Evolutionary conservation across 2,797 vertebrate genomes (phyloP).

Genomic region (Sebastes oblongus): DNA sequence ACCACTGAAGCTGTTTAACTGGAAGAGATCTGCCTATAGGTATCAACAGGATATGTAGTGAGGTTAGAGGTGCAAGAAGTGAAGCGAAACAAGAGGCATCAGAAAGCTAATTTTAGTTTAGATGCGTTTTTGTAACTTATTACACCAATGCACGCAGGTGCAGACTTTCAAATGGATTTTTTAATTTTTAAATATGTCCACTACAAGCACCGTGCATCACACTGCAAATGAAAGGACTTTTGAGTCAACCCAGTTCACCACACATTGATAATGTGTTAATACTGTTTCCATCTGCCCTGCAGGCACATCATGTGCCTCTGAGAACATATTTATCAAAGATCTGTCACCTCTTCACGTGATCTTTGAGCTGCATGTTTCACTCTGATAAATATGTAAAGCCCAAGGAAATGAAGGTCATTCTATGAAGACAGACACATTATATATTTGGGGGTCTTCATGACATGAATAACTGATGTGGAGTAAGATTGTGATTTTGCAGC

Average conservation of each 20-base stretch:
- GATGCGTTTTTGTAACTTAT: not conserved
- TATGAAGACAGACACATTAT: no score
- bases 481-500: not conserved
- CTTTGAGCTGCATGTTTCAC: not conserved
- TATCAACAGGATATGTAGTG: not conserved
- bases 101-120: not conserved
- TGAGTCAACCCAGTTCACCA: not conserved
- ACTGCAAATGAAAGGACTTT: not conserved
- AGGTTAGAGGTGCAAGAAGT: not conserved
- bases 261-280: not conserved
- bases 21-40: not conserved
- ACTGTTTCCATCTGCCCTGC: not conserved
- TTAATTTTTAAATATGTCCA: no score
- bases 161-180: not conserved
- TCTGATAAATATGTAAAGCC: no score
- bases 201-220: not conserved
- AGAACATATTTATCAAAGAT: not conserved
- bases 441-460: not conserved
- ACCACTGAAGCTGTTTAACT: slow-evolving; percentile 15
- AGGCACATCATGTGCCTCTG: no score
- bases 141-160: not conserved
- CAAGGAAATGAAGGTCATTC: no score
- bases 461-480: not conserved
- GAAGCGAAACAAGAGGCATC: not conserved
- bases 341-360: not conserved